Evolutionary conservation across 2,888 invertebrate genomes (phyloP).

Genomic region (Heliconius cydno): DNA sequence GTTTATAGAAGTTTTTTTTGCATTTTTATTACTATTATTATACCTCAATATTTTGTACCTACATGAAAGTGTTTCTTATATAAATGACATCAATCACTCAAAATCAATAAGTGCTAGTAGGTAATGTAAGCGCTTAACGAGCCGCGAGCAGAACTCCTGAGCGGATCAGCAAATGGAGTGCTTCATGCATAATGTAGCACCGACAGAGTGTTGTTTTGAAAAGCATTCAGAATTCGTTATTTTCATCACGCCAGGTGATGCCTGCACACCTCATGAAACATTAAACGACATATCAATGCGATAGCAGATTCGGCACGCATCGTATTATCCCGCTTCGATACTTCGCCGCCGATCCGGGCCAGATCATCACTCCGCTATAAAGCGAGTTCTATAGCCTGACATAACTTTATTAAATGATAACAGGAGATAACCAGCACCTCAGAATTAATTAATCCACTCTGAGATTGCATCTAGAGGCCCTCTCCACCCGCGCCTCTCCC

Average conservation of each 20-base stretch:
- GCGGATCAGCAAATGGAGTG: conserved; percentile 84
- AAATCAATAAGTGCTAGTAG: conserved; percentile 82
- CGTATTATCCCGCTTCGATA: conserved; percentile 41
- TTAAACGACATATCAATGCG: conserved; percentile 74
- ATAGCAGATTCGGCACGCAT: conserved; percentile 49
- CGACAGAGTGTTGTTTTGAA: conserved; percentile 82
- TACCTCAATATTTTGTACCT: not conserved
- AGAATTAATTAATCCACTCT: conserved; percentile 84
- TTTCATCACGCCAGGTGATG: conserved; percentile 81
- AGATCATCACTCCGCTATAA: conserved; percentile 56
- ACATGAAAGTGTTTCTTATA: conserved; percentile 52
- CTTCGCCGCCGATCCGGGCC: conserved; percentile 32
- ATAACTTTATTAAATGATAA: conserved; percentile 82
- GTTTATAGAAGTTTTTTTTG: not conserved
- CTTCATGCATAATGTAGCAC: conserved; percentile 83
- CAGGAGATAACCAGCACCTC: conserved; percentile 82
- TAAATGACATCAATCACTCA: conserved; percentile 76
- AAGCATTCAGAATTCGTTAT: conserved; percentile 82
- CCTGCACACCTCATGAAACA: conserved; percentile 78
- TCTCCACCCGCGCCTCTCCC: conserved; percentile 49
- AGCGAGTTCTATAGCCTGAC: conserved; percentile 72
- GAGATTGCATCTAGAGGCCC: conserved; percentile 81
- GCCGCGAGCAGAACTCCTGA: conserved; percentile 81
- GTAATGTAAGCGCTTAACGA: conserved; percentile 83
- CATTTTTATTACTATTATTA: not conserved